phyloP scores from a whole-genome alignment of 2,113 vertebrate genomes.

The Lichenostomus cassidix region DNA sequence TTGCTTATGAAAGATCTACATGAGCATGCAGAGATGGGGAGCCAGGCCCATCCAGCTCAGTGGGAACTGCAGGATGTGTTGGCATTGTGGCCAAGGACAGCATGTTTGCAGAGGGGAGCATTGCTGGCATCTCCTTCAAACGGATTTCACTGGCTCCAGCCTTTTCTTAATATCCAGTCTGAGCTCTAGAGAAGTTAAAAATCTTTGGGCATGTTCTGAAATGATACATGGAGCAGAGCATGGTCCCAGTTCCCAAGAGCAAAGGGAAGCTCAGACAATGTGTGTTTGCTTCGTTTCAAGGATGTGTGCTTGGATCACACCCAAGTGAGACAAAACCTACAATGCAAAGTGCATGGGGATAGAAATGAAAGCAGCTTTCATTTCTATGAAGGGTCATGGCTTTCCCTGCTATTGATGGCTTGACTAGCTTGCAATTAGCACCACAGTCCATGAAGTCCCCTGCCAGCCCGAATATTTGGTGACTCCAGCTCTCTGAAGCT shows the following conservation, averaged over 20 bases:
- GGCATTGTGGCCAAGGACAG: neutral
- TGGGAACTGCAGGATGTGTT: neutral
- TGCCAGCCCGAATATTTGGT: neutral
- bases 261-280: neutral
- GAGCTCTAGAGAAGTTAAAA: neutral
- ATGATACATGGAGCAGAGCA: neutral
- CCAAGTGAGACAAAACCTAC: constrained; percentile 2
- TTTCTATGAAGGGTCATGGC: neutral
- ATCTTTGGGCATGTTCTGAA: neutral
- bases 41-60: neutral
- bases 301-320: neutral
- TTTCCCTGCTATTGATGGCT: neutral
- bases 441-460: neutral
- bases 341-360: neutral
- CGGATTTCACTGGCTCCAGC: neutral
- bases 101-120: neutral
- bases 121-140: constrained; percentile 55
- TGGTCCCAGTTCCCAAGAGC: neutral
- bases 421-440: neutral
- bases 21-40: neutral
- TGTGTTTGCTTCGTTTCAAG: neutral
- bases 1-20: constrained; percentile 45
- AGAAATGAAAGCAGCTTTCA: neutral
- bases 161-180: constrained; percentile 17
- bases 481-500: neutral